Evolutionary conservation across 2,888 invertebrate species (phyloP), one percentile per base, ranked within the genome.

Genomic region (Lepeophtheirus nordmannii): DNA sequence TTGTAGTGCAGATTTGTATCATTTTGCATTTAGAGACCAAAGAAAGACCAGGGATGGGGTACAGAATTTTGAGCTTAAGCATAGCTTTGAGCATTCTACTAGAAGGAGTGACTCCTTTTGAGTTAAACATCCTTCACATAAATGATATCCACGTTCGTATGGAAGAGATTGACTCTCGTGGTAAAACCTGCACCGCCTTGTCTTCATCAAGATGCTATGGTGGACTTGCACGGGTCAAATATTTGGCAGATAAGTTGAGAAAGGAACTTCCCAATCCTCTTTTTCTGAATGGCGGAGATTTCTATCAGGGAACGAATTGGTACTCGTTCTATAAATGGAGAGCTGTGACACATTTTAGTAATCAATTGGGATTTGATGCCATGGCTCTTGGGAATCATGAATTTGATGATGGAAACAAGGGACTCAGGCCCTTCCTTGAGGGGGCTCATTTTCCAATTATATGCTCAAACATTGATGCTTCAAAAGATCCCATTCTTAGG

Each of bases 71-170:
- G 30, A 30, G 2, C 7, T 7, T 5, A 30, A 7, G 30, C 30
- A 5, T 30, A 30, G 30, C 7, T 30, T 30, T 30, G 3, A 5
- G 7, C 7, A 30, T 30, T 30, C 30, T 30, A 30, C 30, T 30
- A 30, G 30, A 30, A 30, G 8, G 2, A 53, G 53, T 17, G 3
- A 53, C n/a, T 1, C n/a, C 53, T 30, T 58, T 20, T 20, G 5
- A 22, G 14, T 76, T 92, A 58, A 80, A 86, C 0, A 82, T 92
- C 64, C 76, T 92, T 0, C 92, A 93, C 76, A 90, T 89, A 71
- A 93, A 92, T 75, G 92, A 93, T 74, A 87, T 92, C 82, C 92
- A 92, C 74, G 84, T 87, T 0, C 80, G 81, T 70, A 89, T 86
- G 72, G 86, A 89, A 69, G 84, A 91, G 76, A 87, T 30, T 30